Conservation (phyloP, 2,888 invertebrate species). For the Eristalis intricaria region DNA sequence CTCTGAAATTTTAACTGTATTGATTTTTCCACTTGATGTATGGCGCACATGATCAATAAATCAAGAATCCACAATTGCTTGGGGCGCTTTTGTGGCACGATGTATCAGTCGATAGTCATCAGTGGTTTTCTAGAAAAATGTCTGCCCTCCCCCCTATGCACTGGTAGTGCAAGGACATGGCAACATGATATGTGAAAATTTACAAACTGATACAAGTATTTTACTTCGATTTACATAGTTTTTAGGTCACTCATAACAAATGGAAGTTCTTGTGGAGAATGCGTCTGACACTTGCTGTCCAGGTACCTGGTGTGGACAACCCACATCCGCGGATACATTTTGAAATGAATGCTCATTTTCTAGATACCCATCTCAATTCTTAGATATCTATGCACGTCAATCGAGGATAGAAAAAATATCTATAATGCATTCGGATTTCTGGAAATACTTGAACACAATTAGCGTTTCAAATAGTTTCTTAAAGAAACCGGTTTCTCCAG, state of each 20-base stretch:
- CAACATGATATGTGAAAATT: not conserved
- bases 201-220: not conserved
- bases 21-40: constrained; percentile 65
- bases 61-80: constrained; percentile 29
- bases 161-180: not conserved
- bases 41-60: constrained; percentile 65
- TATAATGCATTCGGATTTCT: not conserved
- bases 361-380: not conserved
- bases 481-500: not conserved
- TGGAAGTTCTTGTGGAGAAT: not conserved
- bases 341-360: not conserved
- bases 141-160: not conserved
- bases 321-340: not conserved
- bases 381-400: too few relatives aligned
- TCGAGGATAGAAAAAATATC: not conserved
- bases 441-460: not conserved
- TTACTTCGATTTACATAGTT: not conserved
- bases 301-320: too few relatives aligned
- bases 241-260: not conserved
- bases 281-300: not conserved
- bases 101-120: not conserved
- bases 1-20: constrained; percentile 16
- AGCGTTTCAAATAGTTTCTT: not conserved
- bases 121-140: not conserved
- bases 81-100: not conserved